Evolutionary conservation across 1,140 invertebrate species (phyloP), one percentile per base, ranked within the genome.

Genomic region (Thalassaphorura encarpata): DNA sequence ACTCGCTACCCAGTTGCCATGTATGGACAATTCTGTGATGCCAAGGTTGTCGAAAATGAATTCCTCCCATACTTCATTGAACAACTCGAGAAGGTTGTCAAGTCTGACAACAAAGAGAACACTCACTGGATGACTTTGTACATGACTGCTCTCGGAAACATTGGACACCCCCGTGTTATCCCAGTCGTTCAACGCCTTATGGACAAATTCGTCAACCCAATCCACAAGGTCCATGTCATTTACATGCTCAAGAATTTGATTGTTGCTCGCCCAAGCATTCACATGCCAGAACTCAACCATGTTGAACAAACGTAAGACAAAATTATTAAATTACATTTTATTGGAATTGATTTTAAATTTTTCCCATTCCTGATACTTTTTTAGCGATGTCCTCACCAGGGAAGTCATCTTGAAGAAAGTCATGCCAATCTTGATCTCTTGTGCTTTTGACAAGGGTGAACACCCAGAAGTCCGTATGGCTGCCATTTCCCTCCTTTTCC

Each of bases 1-100:
- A 58, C 49, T 48, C 54, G 61, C 46, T 67, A 52, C 61, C 63
- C 65, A 24, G 58, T 63, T 39, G 47, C 60, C 24, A 26, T 58
- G 11, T 67, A 66, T 54, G 66, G 66, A 42, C 28, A 63, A 43
- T 66, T 67, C 58, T 66, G 66, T 49, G 39, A 51, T 53, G 58
- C 47, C 2, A 18, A 51, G n/a, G 19, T 59, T 29, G 59, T 65
- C 26, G 54, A 42, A 27, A 47, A 59, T 15, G 43, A 57, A 18
- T 60, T 63, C 45, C 19, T 62, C 18, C 60, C 57, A n/a, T 58
- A 42, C 26, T 64, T 59, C 39, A 53, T 60, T 43, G 36, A 63
- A 13, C 2, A 48, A n/a, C 31, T 66, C 16, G 52, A 56, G 24
- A 48, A 54, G 23, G 29, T 24, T 16, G 18, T 49, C 21, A 43